phyloP scores from a whole-genome alignment of 2,113 vertebrate genomes.

The Australoheros scitulus region DNA sequence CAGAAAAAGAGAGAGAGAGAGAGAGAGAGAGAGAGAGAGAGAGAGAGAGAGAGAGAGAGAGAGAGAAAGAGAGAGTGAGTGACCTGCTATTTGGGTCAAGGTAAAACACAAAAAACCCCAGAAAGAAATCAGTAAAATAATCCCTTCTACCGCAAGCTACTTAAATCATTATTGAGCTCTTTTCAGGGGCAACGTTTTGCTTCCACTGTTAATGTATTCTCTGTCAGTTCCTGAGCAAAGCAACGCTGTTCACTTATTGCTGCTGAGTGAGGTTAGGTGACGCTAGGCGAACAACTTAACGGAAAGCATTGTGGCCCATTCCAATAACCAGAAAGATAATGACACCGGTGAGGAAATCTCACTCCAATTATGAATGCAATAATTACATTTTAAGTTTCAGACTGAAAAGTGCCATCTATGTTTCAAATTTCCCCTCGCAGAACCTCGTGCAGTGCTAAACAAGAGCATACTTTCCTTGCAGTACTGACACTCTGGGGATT shows the following conservation, averaged over 20 bases:
- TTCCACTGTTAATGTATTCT: slow-evolving; percentile 59
- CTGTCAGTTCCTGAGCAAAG: slow-evolving; percentile 54
- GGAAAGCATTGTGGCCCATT: slow-evolving; percentile 34
- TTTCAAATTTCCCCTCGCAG: slow-evolving; percentile 45
- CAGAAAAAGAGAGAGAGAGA: background rate
- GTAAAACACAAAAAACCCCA: slow-evolving; percentile 20
- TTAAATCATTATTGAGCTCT: slow-evolving; percentile 62
- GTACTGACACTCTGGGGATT: slow-evolving; percentile 53
- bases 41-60: background rate
- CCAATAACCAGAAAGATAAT: slow-evolving; percentile 62
- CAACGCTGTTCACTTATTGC: slow-evolving; percentile 38
- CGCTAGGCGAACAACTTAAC: slow-evolving; percentile 54
- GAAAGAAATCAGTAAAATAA: slow-evolving; percentile 49
- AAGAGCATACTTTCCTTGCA: slow-evolving; percentile 42
- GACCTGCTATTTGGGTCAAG: slow-evolving; percentile 56
- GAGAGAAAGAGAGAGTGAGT: background rate
- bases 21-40: background rate
- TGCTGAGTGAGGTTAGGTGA: slow-evolving; percentile 63
- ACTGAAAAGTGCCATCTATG: slow-evolving; percentile 44
- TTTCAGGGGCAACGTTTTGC: slow-evolving; percentile 48
- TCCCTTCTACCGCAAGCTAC: slow-evolving; percentile 51
- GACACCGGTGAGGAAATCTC: slow-evolving; percentile 61
- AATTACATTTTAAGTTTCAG: slow-evolving; percentile 54
- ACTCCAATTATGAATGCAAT: slow-evolving; percentile 60
- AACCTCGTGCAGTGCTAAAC: slow-evolving; percentile 45